A percentile compares a stretch with the other conserved stretches of the same genome.
These are phyloP conservation scores for Erinaceus europaeus DNA, from an alignment of 2,113 vertebrate species.

Conservation along the genomic window DNA sequence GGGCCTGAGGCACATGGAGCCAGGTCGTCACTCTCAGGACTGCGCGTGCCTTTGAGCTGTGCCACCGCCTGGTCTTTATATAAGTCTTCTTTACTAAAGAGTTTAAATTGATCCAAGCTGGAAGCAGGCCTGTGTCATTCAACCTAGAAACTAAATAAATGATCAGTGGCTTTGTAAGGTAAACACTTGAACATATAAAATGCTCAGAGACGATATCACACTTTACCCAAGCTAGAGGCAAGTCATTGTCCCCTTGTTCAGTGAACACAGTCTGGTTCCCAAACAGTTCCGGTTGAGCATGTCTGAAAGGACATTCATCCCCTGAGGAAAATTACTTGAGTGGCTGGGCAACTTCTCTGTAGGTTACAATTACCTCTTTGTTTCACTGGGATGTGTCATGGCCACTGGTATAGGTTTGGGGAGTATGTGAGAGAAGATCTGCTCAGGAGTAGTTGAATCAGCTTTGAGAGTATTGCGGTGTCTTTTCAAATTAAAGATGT, in stretches of 20 bases:
- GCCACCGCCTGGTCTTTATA: no score
- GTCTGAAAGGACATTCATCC: background rate
- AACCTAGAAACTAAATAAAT: background rate
- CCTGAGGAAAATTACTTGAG: background rate
- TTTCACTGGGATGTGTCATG: background rate
- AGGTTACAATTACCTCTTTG: background rate
- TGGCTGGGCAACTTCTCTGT: background rate
- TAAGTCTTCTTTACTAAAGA: background rate
- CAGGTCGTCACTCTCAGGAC: no score
- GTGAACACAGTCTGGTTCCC: background rate
- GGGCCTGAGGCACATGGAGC: no score
- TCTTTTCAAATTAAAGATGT: background rate
- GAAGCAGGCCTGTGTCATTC: background rate
- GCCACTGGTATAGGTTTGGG: background rate
- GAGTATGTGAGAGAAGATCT: background rate
- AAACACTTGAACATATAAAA: slow-evolving; percentile 3
- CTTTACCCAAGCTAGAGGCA: background rate
- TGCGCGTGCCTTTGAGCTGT: no score
- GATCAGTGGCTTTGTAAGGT: slow-evolving; percentile 6
- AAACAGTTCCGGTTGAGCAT: background rate
- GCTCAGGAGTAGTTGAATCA: background rate
- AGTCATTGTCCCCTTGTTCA: background rate
- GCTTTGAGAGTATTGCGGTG: background rate
- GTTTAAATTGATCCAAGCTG: slow-evolving; percentile 4
- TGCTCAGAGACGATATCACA: background rate